These are phyloP conservation scores for Pyrocoelia pectoralis DNA, from an alignment of 2,888 invertebrate species.

Conservation along the genomic window DNA sequence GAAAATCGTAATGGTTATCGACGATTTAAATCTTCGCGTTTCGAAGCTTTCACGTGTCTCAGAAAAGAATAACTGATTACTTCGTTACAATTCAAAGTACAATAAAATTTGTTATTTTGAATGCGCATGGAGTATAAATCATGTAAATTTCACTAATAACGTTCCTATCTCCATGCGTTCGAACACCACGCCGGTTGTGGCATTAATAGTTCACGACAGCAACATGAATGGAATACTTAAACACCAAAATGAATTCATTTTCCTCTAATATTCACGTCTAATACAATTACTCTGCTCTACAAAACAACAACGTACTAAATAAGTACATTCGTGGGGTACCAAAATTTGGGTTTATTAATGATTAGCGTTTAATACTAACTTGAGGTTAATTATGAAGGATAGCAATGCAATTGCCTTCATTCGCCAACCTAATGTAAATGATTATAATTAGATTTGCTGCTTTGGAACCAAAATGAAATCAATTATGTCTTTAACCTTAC, in stretches of 20 bases:
- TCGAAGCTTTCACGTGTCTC: background rate
- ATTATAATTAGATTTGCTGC: background rate
- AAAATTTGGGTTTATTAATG: constrained; percentile 24
- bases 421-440: background rate
- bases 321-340: constrained; percentile 38
- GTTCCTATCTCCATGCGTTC: constrained; percentile 40
- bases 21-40: background rate
- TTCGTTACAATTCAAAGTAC: constrained; percentile 26
- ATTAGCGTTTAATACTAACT: constrained; percentile 27
- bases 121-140: constrained; percentile 35
- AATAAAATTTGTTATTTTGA: constrained; percentile 37
- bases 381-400: constrained; percentile 12
- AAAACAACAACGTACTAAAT: constrained; percentile 45
- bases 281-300: constrained; percentile 45
- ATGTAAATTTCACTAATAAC: constrained; percentile 38
- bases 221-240: constrained; percentile 45
- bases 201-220: constrained; percentile 46
- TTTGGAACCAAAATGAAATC: background rate
- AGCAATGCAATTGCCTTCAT: background rate
- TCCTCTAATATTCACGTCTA: constrained; percentile 45
- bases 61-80: constrained; percentile 21
- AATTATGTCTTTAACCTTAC: background rate
- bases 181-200: constrained; percentile 40
- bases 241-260: constrained; percentile 39
- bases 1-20: background rate